phyloP scores from a whole-genome alignment of 2,113 vertebrate species.

The Rhabdomys dilectus region DNA sequence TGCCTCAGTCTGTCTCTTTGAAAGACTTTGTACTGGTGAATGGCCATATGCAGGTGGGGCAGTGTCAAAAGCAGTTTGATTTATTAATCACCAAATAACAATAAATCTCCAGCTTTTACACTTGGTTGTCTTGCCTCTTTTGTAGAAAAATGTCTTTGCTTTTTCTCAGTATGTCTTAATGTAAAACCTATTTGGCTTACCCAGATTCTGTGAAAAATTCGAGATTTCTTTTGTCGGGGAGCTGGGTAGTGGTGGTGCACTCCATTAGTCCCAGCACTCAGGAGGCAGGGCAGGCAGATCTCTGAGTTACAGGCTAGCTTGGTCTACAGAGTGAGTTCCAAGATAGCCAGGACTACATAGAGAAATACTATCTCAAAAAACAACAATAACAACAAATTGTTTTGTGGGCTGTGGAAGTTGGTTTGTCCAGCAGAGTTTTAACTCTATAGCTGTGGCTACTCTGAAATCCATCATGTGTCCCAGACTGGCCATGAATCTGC shows the following conservation, averaged over 20 bases:
- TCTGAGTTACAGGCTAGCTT: background rate
- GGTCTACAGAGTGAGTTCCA: too few relatives aligned
- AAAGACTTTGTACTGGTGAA: slow-evolving; percentile 77
- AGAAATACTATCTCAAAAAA: background rate
- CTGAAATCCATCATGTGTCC: background rate
- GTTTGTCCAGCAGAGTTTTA: background rate
- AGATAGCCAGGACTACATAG: background rate
- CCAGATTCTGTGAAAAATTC: slow-evolving; percentile 24
- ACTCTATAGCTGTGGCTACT: background rate
- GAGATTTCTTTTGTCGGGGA: background rate
- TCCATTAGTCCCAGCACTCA: background rate
- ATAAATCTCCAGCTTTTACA: slow-evolving; percentile 85
- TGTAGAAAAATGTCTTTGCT: slow-evolving; percentile 70
- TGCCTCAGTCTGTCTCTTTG: slow-evolving; percentile 65
- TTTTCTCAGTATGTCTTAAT: slow-evolving; percentile 22
- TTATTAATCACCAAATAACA: slow-evolving; percentile 85
- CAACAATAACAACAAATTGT: background rate
- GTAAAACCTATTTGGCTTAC: slow-evolving; percentile 41
- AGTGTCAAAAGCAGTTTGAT: slow-evolving; percentile 81
- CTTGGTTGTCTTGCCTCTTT: slow-evolving; percentile 80
- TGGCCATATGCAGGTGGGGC: slow-evolving; percentile 72
- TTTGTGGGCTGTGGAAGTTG: background rate
- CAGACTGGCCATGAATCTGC: background rate
- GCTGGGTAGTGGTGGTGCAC: background rate
- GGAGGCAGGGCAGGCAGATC: background rate